Conservation (phyloP, 1,140 invertebrate genomes). For the Cydia pomonella region DNA sequence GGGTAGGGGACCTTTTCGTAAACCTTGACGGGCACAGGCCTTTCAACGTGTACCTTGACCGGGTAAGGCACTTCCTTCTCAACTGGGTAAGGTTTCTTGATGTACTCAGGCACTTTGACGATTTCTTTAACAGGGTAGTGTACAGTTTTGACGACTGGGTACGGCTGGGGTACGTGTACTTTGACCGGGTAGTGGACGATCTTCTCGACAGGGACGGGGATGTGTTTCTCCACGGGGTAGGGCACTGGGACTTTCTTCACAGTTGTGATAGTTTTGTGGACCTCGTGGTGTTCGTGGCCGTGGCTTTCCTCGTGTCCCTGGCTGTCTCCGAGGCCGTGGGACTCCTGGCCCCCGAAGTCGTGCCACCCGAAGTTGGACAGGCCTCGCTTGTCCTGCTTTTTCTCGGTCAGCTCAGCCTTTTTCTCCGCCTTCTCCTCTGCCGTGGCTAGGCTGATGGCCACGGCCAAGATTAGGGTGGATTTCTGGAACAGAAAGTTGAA, state of each 20-base stretch:
- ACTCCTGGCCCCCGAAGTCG: conserved; percentile 58
- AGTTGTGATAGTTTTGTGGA: conserved; percentile 87
- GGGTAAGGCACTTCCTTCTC: conserved; percentile 84
- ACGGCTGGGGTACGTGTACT: conserved; percentile 82
- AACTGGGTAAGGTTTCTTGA: conserved; percentile 84
- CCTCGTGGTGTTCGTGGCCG: conserved; percentile 78
- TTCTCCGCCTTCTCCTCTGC: conserved; percentile 81
- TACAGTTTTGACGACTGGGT: conserved; percentile 83
- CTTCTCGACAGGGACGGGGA: conserved; percentile 82
- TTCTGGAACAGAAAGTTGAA: conserved; percentile 60
- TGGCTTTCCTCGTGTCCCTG: conserved; percentile 41
- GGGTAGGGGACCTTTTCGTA: conserved; percentile 83
- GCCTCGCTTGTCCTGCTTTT: conserved; percentile 85
- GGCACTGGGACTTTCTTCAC: conserved; percentile 86
- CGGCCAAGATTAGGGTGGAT: conserved; percentile 76
- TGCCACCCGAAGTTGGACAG: conserved; percentile 81
- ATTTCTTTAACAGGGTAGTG: conserved; percentile 84
- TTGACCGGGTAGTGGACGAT: conserved; percentile 81
- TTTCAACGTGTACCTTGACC: conserved; percentile 84
- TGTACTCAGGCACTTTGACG: conserved; percentile 84
- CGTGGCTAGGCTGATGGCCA: conserved; percentile 77
- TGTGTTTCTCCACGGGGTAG: conserved; percentile 83
- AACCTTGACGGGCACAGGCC: conserved; percentile 84
- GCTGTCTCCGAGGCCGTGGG: conserved; percentile 37
- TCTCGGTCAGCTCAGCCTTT: conserved; percentile 78